Evolutionary conservation across 2,888 invertebrate genomes (phyloP).

Genomic region (Tipula confusa): DNA sequence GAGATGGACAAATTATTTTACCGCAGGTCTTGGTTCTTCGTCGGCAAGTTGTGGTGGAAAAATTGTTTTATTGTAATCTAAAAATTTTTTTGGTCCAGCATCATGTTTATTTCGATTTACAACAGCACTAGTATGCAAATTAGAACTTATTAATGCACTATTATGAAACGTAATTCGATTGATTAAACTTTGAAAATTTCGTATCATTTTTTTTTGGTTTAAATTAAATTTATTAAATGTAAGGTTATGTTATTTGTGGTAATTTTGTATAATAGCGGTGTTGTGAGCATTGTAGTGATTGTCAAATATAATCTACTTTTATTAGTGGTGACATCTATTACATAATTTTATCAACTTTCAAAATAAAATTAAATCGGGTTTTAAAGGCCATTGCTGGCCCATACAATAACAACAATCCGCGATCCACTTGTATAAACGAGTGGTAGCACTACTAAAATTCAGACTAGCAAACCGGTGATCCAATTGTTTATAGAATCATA

Average conservation of each 20-base stretch:
- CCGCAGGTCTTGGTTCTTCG: conserved; percentile 77
- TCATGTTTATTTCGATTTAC: conserved; percentile 41
- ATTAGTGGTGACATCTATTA: too few species aligned
- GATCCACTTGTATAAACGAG: too few species aligned
- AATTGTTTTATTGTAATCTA: conserved; percentile 66
- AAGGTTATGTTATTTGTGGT: background rate
- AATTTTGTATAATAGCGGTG: background rate
- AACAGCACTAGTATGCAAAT: conserved; percentile 42
- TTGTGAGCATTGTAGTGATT: background rate
- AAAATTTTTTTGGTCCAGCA: conserved; percentile 55
- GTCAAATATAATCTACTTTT: background rate
- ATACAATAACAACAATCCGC: too few species aligned
- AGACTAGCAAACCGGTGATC: too few species aligned
- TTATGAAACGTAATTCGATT: background rate
- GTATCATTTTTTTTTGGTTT: background rate
- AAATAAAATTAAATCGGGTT: too few species aligned
- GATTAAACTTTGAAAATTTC: background rate
- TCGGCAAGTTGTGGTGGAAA: conserved; percentile 72
- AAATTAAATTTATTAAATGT: background rate
- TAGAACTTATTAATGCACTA: background rate
- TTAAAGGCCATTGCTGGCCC: too few species aligned
- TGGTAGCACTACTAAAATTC: too few species aligned
- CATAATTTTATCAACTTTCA: too few species aligned
- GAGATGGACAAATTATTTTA: conserved; percentile 46
- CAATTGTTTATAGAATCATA: too few species aligned